Base-by-base conservation (phyloP, 2,113 vertebrate genomes). In the Forbesichthys agassizii region DNA sequence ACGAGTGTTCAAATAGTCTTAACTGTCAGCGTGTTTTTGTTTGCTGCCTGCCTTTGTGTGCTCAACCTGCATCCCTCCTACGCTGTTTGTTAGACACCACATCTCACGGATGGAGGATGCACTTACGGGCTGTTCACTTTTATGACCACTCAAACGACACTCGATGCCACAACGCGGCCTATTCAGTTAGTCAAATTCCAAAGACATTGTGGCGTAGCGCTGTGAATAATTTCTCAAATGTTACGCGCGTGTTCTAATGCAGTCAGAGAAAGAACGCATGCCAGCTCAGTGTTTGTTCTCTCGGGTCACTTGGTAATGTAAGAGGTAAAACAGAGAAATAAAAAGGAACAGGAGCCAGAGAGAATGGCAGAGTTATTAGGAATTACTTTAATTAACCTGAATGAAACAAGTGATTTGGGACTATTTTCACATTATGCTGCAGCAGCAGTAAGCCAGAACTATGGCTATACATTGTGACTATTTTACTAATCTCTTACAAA, bases 41-140 rank as follows among this genome's bases (percentile, higher is more conserved):
- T 87, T 84, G 77, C 53, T 81, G 66, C 81, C 69, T 68, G 69
- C 14, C 20, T 61, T 76, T 78, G 82, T 83, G 80, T 76, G 67
- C 77, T 77, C 73, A 82, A 85, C 80, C 78, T 77, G 78, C 78
- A 71, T 3, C 20, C 78, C 82, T 87, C 77, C 84, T 75, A 79
- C 75, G 61, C 73, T 77, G 75, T 86, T 84, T 81, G 79, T 83
- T 83, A 77, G 73, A 66, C 74, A 78, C 65, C 36, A 65, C 59
- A 16, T 52, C 78, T 61, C 65, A 27, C 54, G 68, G 74, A 75
- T 77, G 77, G 85, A 79, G 81, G 73, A 75, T 75, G 66, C 80
- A 75, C 70, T 69, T 62, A 27, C 69, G 56, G 57, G 73, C 65
- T 73, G 67, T 66, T 78, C 67, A 81, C 53, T 65, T 83, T 59